Conservation (phyloP, 1,140 invertebrate genomes). For the Ruditapes philippinarum region DNA sequence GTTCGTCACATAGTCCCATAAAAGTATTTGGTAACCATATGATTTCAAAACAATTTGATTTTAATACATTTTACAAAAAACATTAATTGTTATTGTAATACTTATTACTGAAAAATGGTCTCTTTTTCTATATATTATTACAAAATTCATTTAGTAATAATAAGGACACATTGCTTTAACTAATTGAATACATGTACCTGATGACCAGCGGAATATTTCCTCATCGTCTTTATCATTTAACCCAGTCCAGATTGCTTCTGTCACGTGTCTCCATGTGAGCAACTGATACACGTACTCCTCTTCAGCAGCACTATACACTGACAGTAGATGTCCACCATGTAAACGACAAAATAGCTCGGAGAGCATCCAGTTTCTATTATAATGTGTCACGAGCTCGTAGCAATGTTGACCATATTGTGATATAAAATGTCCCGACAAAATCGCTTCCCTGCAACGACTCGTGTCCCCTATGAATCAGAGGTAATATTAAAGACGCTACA, state of each 20-base stretch:
- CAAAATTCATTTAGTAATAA: background rate
- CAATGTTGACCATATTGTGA: background rate
- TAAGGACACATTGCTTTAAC: background rate
- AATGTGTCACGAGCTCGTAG: background rate
- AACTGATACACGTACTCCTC: background rate
- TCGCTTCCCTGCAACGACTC: no score
- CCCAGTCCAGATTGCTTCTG: background rate
- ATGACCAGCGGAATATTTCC: background rate
- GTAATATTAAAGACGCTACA: no score
- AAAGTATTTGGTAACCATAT: no score
- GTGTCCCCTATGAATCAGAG: no score
- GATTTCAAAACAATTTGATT: no score
- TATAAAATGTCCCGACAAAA: no score
- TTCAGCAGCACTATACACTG: background rate
- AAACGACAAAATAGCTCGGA: background rate
- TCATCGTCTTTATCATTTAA: background rate
- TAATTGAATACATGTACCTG: background rate
- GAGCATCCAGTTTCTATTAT: background rate
- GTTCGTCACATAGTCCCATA: no score
- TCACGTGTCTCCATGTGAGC: background rate
- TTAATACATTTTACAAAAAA: no score
- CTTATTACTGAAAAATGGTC: no score
- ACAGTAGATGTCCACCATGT: constrained; percentile 13
- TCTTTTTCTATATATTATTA: background rate
- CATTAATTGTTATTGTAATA: no score